phyloP scores from a whole-genome alignment of 2,888 invertebrate genomes.

The Caenorhabditis sp. region DNA sequence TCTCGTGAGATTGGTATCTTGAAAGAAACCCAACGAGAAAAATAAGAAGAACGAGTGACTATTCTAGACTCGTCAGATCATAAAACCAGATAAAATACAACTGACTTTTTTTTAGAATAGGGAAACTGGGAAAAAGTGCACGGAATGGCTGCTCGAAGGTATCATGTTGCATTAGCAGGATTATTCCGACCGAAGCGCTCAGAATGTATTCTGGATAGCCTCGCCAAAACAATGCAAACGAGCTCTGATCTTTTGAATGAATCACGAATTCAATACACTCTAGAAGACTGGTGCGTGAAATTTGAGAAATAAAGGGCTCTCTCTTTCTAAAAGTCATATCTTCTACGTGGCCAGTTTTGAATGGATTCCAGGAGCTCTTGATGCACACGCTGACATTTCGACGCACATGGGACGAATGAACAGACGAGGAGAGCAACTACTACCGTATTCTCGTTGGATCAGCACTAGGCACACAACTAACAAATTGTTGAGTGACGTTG shows the following conservation, averaged over 20 bases:
- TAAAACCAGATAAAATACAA: conserved; percentile 21
- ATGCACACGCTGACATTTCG: conserved; percentile 1
- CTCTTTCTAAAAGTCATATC: conserved; percentile 26
- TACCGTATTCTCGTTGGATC: conserved; percentile 16
- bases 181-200: conserved; percentile 12
- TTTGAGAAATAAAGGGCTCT: conserved; percentile 29
- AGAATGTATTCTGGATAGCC: not conserved
- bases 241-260: conserved; percentile 7
- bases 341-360: conserved; percentile 42
- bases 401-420: not conserved
- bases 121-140: conserved; percentile 37
- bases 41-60: not conserved
- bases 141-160: conserved; percentile 25
- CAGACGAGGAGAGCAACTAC: conserved; percentile 4
- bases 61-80: conserved; percentile 9
- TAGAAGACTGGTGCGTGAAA: conserved; percentile 32
- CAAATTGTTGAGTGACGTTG: conserved; percentile 1
- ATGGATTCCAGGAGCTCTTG: conserved; percentile 12
- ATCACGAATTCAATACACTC: conserved; percentile 57
- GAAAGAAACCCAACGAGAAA: not conserved
- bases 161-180: conserved; percentile 52
- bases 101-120: not conserved
- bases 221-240: conserved; percentile 41
- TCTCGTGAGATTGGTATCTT: not conserved
- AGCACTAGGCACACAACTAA: conserved; percentile 6